Evolutionary conservation across 2,888 invertebrate species (phyloP).

Genomic region (Drosophila multiciliata): DNA sequence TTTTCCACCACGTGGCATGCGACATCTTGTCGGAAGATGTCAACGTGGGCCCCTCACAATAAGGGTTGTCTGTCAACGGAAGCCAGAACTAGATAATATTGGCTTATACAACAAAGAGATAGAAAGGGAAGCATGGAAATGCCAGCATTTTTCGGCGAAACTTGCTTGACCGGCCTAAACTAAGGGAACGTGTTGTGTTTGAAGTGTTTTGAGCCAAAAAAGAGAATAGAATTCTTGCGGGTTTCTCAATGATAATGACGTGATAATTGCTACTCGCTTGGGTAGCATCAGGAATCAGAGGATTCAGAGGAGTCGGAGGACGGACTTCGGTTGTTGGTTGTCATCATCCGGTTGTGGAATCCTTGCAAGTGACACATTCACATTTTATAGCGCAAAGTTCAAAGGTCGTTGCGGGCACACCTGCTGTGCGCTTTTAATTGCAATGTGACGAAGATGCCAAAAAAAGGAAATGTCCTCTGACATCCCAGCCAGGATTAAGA

Average conservation of each 20-base stretch:
- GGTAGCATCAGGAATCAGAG: constrained; percentile 22
- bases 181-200: not conserved
- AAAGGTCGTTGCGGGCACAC: constrained; percentile 76
- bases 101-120: not conserved
- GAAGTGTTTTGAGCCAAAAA: not conserved
- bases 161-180: constrained; percentile 33
- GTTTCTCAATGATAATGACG: constrained; percentile 71
- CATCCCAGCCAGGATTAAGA: constrained; percentile 49
- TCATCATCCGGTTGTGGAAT: constrained; percentile 75
- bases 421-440: constrained; percentile 84
- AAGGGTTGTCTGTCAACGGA: constrained; percentile 74
- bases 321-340: not conserved
- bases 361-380: constrained; percentile 83
- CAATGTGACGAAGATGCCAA: constrained; percentile 77
- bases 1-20: constrained; percentile 67
- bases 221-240: constrained; percentile 34
- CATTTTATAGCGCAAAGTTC: constrained; percentile 76
- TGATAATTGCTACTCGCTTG: constrained; percentile 71
- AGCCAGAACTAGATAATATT: constrained; percentile 41
- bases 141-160: constrained; percentile 24
- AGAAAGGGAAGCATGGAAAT: not conserved
- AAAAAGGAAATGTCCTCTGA: constrained; percentile 27
- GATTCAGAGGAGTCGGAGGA: constrained; percentile 21
- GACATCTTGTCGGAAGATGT: constrained; percentile 54
- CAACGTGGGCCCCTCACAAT: constrained; percentile 39